phyloP scores from a whole-genome alignment of 2,113 vertebrate genomes.

The Cyanocitta stelleri region DNA sequence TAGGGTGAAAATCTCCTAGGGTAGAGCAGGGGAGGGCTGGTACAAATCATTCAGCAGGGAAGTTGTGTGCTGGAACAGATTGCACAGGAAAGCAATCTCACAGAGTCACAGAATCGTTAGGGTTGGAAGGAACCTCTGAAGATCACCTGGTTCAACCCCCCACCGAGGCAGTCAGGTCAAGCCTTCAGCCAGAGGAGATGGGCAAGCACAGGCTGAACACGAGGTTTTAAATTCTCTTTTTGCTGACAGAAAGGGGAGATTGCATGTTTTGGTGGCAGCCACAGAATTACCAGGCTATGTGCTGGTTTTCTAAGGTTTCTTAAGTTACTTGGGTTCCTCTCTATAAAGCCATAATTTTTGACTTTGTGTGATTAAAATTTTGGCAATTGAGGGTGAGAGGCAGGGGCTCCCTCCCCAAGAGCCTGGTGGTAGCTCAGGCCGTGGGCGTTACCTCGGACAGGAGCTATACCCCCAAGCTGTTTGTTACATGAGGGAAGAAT shows the following conservation, averaged over 20 bases:
- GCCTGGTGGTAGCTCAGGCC: not conserved
- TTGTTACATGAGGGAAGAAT: not conserved
- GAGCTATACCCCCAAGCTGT: not conserved
- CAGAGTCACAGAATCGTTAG: not conserved
- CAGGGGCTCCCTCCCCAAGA: not conserved
- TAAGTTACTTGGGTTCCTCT: not conserved
- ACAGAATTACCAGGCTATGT: not conserved
- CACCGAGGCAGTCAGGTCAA: not conserved
- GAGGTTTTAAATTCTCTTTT: not conserved
- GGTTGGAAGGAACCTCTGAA: not conserved
- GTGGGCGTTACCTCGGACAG: fast-evolving
- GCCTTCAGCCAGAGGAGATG: not conserved
- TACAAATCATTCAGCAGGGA: not conserved
- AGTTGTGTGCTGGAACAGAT: not conserved
- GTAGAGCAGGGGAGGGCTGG: not conserved
- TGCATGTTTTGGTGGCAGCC: not conserved
- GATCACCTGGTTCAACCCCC: too few species aligned
- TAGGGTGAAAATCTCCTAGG: not conserved
- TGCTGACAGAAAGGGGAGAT: not conserved
- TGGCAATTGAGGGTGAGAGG: not conserved
- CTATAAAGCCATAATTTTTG: not conserved
- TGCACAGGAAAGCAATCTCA: not conserved
- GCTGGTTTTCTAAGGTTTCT: not conserved
- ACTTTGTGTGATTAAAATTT: not conserved
- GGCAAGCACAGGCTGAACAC: not conserved